These are phyloP conservation scores for Bubo scandiacus DNA, from an alignment of 2,113 vertebrate genomes.

Conservation along the genomic window DNA sequence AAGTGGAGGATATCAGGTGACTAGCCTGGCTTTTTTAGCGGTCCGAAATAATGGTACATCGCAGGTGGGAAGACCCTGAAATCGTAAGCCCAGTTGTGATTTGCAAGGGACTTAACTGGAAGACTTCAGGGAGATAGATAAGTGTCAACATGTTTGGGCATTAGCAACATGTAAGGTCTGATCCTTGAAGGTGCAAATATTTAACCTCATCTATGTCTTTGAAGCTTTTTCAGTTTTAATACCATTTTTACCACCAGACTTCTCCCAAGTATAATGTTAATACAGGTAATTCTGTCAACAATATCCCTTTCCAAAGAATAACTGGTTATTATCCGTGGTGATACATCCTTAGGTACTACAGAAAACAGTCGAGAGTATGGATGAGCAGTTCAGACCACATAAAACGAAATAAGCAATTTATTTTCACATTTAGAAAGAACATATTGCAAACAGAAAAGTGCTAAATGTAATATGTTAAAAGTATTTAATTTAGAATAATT, in stretches of 20 bases:
- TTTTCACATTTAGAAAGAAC: background rate
- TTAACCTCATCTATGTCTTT: background rate
- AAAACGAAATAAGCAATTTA: background rate
- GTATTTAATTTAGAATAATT: background rate
- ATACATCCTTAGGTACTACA: background rate
- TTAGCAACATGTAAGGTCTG: background rate
- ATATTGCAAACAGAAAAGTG: background rate
- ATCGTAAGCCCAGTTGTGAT: background rate
- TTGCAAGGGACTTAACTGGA: background rate
- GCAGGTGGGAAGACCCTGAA: background rate
- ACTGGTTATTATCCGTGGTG: background rate
- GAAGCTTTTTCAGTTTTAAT: background rate
- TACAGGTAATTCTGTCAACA: background rate
- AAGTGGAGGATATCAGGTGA: background rate
- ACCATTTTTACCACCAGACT: background rate
- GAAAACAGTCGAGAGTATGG: background rate
- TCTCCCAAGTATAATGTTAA: background rate
- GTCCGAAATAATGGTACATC: background rate
- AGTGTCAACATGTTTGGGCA: background rate
- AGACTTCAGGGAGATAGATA: background rate
- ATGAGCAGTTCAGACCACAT: background rate
- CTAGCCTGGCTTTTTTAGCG: background rate
- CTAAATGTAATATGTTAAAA: background rate
- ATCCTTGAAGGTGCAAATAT: background rate
- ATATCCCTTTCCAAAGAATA: background rate